Evolutionary conservation across 1,140 invertebrate species (phyloP).

Genomic region (Drosophila nebulosa): DNA sequence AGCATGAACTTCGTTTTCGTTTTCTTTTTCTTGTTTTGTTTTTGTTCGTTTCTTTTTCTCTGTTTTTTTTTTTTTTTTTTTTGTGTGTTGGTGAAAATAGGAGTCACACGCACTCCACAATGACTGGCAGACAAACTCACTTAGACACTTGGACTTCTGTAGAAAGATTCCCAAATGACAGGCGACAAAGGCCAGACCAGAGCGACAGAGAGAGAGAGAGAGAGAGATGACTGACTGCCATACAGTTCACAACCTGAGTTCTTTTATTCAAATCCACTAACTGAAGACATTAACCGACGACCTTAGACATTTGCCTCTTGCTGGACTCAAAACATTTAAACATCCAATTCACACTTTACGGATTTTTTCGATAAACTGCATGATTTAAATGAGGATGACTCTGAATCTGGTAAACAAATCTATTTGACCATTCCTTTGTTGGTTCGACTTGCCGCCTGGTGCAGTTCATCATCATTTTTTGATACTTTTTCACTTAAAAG

Average conservation of each 20-base stretch:
- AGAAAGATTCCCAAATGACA: constrained; percentile 28
- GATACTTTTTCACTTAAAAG: too few species aligned
- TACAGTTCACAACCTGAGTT: not conserved
- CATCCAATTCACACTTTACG: too few species aligned
- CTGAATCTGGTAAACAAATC: too few species aligned
- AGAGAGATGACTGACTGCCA: not conserved
- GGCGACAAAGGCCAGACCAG: constrained; percentile 40
- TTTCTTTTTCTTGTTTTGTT: not conserved
- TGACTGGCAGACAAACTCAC: constrained; percentile 52
- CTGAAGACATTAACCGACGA: too few species aligned
- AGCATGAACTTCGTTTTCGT: constrained; percentile 10
- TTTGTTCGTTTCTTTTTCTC: not conserved
- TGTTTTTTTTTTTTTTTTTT: not conserved
- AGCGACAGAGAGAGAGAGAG: too few species aligned
- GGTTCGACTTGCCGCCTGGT: too few species aligned
- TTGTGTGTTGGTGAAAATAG: constrained; percentile 18
- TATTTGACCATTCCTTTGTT: too few species aligned
- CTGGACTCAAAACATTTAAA: too few species aligned
- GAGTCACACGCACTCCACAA: constrained; percentile 40
- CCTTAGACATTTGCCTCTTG: too few species aligned
- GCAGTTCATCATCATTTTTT: too few species aligned
- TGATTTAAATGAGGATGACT: too few species aligned
- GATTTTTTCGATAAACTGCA: too few species aligned
- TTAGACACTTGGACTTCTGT: constrained; percentile 39
- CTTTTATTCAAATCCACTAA: not conserved